These are phyloP conservation scores for Amazona guildingii DNA, from an alignment of 2,113 vertebrate genomes.

Conservation along the genomic window DNA sequence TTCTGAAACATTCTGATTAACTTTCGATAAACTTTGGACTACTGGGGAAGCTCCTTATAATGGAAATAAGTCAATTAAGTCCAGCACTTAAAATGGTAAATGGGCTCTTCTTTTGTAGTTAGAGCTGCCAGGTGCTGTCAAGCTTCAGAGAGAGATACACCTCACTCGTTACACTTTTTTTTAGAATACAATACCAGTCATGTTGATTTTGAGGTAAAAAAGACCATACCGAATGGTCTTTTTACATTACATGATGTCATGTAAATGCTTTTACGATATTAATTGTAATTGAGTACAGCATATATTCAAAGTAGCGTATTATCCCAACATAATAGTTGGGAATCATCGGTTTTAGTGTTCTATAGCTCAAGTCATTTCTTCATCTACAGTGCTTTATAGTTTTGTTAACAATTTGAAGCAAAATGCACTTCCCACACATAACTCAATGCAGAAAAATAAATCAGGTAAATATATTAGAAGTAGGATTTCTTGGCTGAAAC, in stretches of 20 bases:
- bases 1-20: not conserved
- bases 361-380: not conserved
- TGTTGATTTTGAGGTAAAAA: not conserved
- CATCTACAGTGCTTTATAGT: not conserved
- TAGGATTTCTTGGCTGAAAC: not conserved
- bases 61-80: constrained; percentile 25
- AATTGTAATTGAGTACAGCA: not conserved
- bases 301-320: not conserved
- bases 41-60: not conserved
- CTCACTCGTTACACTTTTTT: not conserved
- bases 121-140: not conserved
- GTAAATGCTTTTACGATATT: not conserved
- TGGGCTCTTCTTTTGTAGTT: not conserved
- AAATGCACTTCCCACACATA: not conserved
- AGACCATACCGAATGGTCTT: not conserved
- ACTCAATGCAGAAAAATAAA: not conserved
- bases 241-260: not conserved
- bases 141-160: not conserved
- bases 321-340: not conserved
- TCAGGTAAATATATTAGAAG: not conserved
- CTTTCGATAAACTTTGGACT: not conserved
- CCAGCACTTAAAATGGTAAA: not conserved
- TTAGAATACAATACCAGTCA: not conserved
- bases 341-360: not conserved
- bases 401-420: not conserved